These are phyloP conservation scores for Tachystola acroxantha DNA, from an alignment of 2,888 invertebrate species.

Conservation along the genomic window DNA sequence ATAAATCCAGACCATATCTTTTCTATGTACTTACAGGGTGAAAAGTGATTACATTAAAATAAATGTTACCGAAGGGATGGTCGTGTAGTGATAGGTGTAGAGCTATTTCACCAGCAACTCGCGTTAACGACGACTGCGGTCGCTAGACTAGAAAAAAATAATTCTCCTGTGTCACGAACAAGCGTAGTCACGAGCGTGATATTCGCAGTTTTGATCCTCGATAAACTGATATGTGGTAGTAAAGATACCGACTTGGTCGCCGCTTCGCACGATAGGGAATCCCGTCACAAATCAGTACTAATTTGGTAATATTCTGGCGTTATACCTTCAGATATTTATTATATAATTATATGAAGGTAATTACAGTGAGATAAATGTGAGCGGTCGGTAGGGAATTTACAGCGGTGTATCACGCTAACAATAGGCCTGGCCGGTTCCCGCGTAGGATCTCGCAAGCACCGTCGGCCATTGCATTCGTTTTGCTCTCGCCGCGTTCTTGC, in stretches of 20 bases:
- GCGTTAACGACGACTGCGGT: conserved; percentile 17
- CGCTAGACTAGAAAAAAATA: conserved; percentile 28
- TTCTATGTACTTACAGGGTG: too few relatives aligned
- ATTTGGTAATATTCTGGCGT: conserved; percentile 33
- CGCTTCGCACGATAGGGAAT: conserved; percentile 5
- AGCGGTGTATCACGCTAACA: conserved; percentile 65
- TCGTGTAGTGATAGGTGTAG: conserved; percentile 25
- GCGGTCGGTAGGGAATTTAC: conserved; percentile 52
- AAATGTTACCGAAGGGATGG: conserved; percentile 34
- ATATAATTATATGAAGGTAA: conserved; percentile 56
- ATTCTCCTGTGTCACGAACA: conserved; percentile 34
- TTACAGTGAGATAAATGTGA: conserved; percentile 50
- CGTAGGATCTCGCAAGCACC: conserved; percentile 26
- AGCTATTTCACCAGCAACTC: conserved; percentile 17
- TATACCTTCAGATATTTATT: conserved; percentile 47
- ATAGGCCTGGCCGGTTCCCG: conserved; percentile 53
- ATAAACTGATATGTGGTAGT: conserved; percentile 9
- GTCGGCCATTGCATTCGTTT: conserved; percentile 48
- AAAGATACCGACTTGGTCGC: conserved; percentile 4
- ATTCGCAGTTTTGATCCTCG: conserved; percentile 17
- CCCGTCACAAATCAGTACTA: conserved; percentile 25
- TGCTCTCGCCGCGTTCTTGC: conserved; percentile 59
- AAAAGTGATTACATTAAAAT: conserved; percentile 40
- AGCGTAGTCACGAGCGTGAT: conserved; percentile 26
- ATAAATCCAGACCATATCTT: too few relatives aligned